Conservation (phyloP, 1,140 invertebrate species). For the Drosophila equinoxialis region DNA sequence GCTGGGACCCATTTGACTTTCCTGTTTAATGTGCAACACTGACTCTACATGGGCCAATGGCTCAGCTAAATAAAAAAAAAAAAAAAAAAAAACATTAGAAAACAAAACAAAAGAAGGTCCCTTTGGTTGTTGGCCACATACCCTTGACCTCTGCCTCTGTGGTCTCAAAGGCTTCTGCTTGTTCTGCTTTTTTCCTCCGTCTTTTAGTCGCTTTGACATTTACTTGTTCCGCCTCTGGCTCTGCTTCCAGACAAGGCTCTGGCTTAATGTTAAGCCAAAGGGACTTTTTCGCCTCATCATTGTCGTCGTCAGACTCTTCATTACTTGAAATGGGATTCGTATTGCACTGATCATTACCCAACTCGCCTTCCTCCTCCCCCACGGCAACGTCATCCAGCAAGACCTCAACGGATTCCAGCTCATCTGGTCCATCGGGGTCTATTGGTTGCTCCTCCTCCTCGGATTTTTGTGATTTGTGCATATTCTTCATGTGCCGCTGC, state of each 20-base stretch:
- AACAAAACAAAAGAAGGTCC: background rate
- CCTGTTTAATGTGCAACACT: slow-evolving; percentile 54
- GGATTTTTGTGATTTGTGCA: slow-evolving; percentile 46
- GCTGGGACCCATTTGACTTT: slow-evolving; percentile 34
- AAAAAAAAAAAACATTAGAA: background rate
- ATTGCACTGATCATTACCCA: slow-evolving; percentile 42
- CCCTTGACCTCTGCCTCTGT: slow-evolving; percentile 35
- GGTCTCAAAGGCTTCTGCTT: slow-evolving; percentile 1
- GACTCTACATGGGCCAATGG: slow-evolving; percentile 36
- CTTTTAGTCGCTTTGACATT: slow-evolving; percentile 20
- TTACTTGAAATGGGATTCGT: slow-evolving; percentile 79
- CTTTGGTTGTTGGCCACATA: background rate
- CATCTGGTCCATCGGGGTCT: slow-evolving; percentile 39
- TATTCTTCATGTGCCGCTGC: slow-evolving; percentile 61
- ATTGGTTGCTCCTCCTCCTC: slow-evolving; percentile 43
- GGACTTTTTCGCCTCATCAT: slow-evolving; percentile 54
- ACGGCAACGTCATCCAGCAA: slow-evolving; percentile 41
- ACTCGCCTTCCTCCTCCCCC: slow-evolving; percentile 29
- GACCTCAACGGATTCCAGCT: slow-evolving; percentile 58
- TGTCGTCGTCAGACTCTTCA: slow-evolving; percentile 57
- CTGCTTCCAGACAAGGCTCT: slow-evolving; percentile 47
- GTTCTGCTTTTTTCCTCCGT: slow-evolving; percentile 31
- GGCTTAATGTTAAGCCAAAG: slow-evolving; percentile 70
- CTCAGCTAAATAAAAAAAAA: slow-evolving; percentile 34
- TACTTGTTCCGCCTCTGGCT: slow-evolving; percentile 33